Evolutionary conservation across 2,797 vertebrate genomes (phyloP).

Genomic region (Chelidonichthys spinosus): DNA sequence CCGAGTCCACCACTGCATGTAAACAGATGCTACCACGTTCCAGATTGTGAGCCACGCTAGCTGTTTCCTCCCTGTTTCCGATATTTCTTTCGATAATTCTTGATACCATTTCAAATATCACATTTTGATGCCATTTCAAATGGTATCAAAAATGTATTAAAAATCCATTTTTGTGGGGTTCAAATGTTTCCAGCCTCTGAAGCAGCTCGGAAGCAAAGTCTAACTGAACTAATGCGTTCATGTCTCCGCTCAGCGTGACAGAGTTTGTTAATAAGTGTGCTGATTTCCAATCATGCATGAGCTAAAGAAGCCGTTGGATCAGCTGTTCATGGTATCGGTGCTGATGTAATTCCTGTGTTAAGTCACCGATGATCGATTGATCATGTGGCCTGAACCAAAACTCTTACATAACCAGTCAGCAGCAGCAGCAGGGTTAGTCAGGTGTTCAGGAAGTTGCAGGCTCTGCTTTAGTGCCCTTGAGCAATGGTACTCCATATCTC

Average conservation of each 20-base stretch:
- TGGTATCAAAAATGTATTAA: too few relatives aligned
- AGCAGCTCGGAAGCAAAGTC: too few relatives aligned
- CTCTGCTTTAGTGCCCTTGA: constrained; percentile 5
- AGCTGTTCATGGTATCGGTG: neutral
- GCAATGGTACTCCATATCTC: neutral
- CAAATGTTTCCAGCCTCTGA: too few relatives aligned
- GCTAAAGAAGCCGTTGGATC: constrained; percentile 3
- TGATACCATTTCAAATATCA: too few relatives aligned
- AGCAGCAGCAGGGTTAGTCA: neutral
- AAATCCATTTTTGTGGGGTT: too few relatives aligned
- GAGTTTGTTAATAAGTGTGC: neutral
- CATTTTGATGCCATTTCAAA: too few relatives aligned
- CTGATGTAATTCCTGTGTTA: constrained; percentile 18
- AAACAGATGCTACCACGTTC: too few relatives aligned
- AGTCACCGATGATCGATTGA: constrained; percentile 34
- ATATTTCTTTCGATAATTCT: too few relatives aligned
- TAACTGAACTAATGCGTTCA: neutral
- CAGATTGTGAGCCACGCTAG: too few relatives aligned
- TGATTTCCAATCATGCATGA: neutral
- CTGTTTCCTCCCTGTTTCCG: too few relatives aligned
- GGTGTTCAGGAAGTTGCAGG: neutral
- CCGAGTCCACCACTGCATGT: too few relatives aligned
- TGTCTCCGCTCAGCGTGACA: neutral
- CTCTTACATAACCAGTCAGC: constrained; percentile 26
- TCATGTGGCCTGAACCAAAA: neutral